Evolutionary conservation across 2,797 vertebrate species (phyloP).

Genomic region (Mus spretus): DNA sequence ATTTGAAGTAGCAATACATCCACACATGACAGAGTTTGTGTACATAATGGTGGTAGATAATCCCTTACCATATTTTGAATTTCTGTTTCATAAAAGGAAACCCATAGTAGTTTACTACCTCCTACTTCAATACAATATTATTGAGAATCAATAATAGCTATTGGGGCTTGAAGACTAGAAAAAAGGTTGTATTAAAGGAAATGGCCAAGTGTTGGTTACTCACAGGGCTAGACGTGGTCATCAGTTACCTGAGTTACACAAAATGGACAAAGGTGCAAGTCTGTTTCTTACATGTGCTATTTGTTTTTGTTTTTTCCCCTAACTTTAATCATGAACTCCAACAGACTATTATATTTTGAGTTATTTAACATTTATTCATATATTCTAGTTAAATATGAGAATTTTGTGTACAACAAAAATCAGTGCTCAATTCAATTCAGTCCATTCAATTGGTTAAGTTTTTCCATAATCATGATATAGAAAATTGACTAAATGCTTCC

Average conservation of each 20-base stretch:
- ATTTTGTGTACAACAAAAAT: neutral
- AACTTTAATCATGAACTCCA: neutral
- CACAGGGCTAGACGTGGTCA: neutral
- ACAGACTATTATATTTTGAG: neutral
- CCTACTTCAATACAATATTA: neutral
- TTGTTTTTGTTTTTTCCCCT: neutral
- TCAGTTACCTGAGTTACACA: neutral
- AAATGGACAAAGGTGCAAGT: neutral
- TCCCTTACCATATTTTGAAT: slow-evolving; percentile 12
- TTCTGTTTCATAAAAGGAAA: slow-evolving; percentile 33
- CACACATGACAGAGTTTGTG: neutral
- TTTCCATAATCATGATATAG: neutral
- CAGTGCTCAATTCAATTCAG: neutral
- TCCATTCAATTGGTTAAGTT: neutral
- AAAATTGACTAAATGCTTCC: neutral
- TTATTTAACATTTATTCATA: neutral
- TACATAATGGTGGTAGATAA: neutral
- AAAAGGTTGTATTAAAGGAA: neutral
- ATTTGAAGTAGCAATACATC: neutral
- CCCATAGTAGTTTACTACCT: neutral
- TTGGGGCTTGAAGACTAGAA: neutral
- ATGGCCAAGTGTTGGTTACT: neutral
- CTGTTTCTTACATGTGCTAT: neutral
- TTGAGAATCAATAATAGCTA: slow-evolving; percentile 27
- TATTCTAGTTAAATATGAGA: neutral